Percentiles rank a stretch among this genome's conserved stretches.
Conservation (phyloP, 2,113 vertebrate species). For the Cinclus cinclus region DNA sequence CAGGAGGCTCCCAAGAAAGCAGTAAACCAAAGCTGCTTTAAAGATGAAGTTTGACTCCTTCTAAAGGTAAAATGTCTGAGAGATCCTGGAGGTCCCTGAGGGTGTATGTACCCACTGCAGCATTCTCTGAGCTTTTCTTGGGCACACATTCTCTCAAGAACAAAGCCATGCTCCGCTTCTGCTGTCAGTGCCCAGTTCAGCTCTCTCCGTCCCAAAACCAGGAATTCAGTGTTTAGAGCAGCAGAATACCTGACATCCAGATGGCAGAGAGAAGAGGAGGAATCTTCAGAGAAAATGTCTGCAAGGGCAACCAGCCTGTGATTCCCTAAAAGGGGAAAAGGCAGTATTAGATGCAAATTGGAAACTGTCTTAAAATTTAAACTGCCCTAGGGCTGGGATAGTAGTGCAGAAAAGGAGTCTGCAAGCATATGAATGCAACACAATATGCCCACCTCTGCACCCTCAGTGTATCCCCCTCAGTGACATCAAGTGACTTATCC, state of each 20-base stretch:
- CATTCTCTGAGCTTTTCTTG: not conserved
- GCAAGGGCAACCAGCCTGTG: slow-evolving; percentile 80
- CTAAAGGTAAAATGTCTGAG: not conserved
- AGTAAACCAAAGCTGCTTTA: not conserved
- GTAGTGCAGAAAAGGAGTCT: not conserved
- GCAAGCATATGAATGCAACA: not conserved
- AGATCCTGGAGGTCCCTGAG: not conserved
- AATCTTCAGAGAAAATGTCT: slow-evolving; percentile 84
- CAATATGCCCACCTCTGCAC: not conserved
- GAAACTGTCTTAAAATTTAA: not conserved
- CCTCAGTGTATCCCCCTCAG: not conserved
- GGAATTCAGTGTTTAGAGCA: not conserved
- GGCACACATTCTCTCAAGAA: not conserved
- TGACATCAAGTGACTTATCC: not conserved
- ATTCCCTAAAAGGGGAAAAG: slow-evolving; percentile 76
- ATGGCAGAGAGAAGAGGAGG: slow-evolving; percentile 77
- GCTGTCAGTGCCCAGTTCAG: not conserved
- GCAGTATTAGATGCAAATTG: not conserved
- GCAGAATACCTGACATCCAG: slow-evolving; percentile 86
- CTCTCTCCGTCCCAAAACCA: not conserved
- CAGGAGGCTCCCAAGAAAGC: not conserved
- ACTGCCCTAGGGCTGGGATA: not conserved
- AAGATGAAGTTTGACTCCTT: not conserved
- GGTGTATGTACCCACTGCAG: not conserved
- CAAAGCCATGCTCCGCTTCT: not conserved